Evolutionary conservation across 2,797 vertebrate genomes (phyloP).

Genomic region (Crypturellus tataupa): DNA sequence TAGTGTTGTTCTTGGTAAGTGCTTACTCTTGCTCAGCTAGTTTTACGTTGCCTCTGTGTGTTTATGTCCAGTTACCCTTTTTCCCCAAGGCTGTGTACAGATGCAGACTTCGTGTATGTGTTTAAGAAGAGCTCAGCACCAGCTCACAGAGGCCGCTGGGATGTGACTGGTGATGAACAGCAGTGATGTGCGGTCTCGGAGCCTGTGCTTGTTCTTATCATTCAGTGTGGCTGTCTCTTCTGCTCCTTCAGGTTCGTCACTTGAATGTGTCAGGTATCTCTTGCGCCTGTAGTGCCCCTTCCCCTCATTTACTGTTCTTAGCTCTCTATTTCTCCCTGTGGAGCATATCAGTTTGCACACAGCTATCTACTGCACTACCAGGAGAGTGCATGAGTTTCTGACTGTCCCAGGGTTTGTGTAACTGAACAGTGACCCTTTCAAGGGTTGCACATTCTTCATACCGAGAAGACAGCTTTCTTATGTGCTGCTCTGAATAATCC

Average conservation of each 20-base stretch:
- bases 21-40: background rate
- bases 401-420: background rate
- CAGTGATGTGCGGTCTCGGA: background rate
- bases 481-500: background rate
- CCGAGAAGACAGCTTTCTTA: background rate
- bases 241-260: background rate
- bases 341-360: fast-evolving
- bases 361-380: background rate
- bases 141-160: background rate
- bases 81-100: background rate
- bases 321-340: background rate
- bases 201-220: background rate
- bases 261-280: background rate
- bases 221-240: background rate
- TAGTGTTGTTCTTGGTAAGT: background rate
- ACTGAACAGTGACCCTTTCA: background rate
- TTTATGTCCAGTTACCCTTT: background rate
- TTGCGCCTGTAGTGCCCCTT: background rate
- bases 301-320: background rate
- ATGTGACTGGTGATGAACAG: background rate
- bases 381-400: background rate
- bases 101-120: background rate
- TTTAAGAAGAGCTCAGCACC: background rate
- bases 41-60: background rate
- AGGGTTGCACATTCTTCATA: background rate